phyloP scores from a whole-genome alignment of 2,797 vertebrate genomes.

The Sebastes miniatus region DNA sequence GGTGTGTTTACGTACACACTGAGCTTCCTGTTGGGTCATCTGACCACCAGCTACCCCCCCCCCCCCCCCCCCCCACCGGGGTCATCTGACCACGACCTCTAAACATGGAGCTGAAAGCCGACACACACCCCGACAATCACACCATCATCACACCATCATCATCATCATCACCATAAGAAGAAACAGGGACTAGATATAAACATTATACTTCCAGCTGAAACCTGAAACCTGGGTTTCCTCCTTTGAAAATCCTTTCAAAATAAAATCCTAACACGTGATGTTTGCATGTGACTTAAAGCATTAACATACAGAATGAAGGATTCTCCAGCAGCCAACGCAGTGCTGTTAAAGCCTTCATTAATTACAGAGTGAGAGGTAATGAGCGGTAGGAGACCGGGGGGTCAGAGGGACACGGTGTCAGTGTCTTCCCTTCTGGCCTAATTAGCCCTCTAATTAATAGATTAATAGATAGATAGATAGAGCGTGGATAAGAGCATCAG shows the following conservation, averaged over 20 bases:
- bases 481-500: constrained; percentile 62
- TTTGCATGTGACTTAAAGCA: no score
- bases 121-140: constrained; percentile 43
- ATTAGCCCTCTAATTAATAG: constrained; percentile 85
- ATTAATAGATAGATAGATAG: constrained; percentile 77
- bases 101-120: constrained; percentile 29
- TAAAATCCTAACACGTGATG: background rate
- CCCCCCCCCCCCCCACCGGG: background rate
- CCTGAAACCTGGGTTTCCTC: background rate
- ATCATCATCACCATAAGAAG: no score
- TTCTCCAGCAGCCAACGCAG: constrained; percentile 23
- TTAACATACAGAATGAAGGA: background rate
- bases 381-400: constrained; percentile 56
- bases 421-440: constrained; percentile 80
- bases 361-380: constrained; percentile 58
- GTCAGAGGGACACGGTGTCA: constrained; percentile 67
- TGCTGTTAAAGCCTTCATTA: constrained; percentile 58
- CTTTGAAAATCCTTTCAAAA: background rate
- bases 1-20: constrained; percentile 71
- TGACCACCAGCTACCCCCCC: constrained; percentile 49
- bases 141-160: no score
- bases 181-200: background rate
- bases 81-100: constrained; percentile 42
- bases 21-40: constrained; percentile 64
- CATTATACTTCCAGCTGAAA: no score